These are phyloP conservation scores for Thinocorus orbignyianus DNA, from an alignment of 2,113 vertebrate species.

Conservation along the genomic window DNA sequence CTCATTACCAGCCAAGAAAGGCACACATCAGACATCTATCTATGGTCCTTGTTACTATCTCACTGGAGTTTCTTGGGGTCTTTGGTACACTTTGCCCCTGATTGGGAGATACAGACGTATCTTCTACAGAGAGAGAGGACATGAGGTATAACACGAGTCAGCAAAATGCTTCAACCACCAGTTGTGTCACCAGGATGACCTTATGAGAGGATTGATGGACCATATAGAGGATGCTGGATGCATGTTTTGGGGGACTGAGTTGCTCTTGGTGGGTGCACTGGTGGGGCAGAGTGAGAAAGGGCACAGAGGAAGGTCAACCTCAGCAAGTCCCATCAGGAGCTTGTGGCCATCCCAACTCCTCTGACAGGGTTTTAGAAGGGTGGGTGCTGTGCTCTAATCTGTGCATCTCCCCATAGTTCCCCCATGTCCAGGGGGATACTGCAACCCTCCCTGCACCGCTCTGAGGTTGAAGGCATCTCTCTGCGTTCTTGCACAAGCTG, in stretches of 20 bases:
- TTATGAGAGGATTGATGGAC: background rate
- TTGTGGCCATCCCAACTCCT: background rate
- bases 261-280: rapidly evolving
- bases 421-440: too few species aligned
- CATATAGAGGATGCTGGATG: background rate
- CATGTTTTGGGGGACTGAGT: background rate
- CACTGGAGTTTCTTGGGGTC: background rate
- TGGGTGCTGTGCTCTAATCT: too few species aligned
- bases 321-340: background rate
- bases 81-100: background rate
- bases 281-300: background rate
- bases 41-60: background rate
- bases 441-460: background rate
- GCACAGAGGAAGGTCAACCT: background rate
- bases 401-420: background rate
- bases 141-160: rapidly evolving
- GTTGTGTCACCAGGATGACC: background rate
- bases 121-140: rapidly evolving
- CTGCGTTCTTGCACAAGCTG: background rate
- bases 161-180: background rate
- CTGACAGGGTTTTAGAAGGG: background rate
- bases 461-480: background rate
- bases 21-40: background rate
- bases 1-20: background rate
- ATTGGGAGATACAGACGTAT: background rate